phyloP scores from a whole-genome alignment of 2,888 invertebrate species.

The Lasioglossum villosulum region DNA sequence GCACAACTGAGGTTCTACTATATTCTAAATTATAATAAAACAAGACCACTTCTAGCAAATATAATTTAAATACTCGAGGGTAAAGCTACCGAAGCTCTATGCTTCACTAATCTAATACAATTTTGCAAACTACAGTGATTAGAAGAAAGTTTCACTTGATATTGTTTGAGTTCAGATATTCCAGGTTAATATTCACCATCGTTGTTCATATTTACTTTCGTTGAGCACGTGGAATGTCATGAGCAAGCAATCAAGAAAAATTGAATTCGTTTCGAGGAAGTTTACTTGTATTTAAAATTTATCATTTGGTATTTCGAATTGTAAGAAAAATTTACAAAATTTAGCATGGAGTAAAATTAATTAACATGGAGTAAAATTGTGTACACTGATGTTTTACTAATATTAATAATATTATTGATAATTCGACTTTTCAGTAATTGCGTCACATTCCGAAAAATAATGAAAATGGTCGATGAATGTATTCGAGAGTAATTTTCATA shows the following conservation, averaged over 20 bases:
- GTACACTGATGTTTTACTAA: not conserved
- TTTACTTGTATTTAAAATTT: not conserved
- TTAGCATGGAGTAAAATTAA: too few species aligned
- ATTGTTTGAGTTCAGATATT: not conserved
- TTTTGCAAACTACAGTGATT: not conserved
- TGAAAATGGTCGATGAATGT: not conserved
- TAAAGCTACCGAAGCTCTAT: not conserved
- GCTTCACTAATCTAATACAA: not conserved
- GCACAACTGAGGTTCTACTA: too few species aligned
- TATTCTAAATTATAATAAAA: not conserved
- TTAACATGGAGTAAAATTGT: not conserved
- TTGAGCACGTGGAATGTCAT: not conserved
- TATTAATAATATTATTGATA: too few species aligned
- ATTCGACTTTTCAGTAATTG: not conserved
- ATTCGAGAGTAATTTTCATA: slow-evolving; percentile 50
- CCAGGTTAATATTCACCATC: not conserved
- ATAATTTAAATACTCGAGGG: not conserved
- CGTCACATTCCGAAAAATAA: not conserved
- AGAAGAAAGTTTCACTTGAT: not conserved
- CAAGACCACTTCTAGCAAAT: not conserved
- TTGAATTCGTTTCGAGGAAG: not conserved
- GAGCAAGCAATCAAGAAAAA: not conserved
- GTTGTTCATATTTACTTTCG: not conserved
- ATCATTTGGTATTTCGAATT: not conserved
- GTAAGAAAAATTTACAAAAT: not conserved